Evolutionary conservation across 2,113 vertebrate genomes (phyloP).

Genomic region (Micromys minutus): DNA sequence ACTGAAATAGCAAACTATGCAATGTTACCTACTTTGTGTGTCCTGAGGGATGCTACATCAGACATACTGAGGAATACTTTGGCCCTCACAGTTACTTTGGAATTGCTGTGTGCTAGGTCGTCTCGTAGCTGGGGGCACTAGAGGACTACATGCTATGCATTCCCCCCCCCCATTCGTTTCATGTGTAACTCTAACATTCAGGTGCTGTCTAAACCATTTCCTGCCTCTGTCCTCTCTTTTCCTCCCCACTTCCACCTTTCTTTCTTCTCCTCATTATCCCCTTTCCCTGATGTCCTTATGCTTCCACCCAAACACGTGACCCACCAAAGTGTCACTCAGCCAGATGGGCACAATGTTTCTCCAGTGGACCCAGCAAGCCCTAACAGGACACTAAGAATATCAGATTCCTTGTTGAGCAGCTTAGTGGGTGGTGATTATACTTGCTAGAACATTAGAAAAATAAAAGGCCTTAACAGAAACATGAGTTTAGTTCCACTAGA

Average conservation of each 20-base stretch:
- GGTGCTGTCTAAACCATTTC: slow-evolving; percentile 1
- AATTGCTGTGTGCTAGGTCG: neutral
- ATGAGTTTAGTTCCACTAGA: slow-evolving; percentile 10
- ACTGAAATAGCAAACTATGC: neutral
- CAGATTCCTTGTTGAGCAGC: neutral
- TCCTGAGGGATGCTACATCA: neutral
- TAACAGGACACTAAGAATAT: neutral
- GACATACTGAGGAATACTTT: slow-evolving; percentile 32
- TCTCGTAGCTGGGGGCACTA: neutral
- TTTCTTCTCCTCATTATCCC: neutral
- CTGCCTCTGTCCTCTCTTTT: neutral
- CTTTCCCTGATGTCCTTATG: neutral
- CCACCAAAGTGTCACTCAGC: neutral
- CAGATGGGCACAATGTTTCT: neutral
- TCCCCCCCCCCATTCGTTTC: no score
- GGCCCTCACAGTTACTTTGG: slow-evolving; percentile 5
- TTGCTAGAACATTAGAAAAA: slow-evolving; percentile 15
- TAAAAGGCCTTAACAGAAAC: neutral
- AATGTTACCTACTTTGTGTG: slow-evolving; percentile 1
- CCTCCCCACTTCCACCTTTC: neutral
- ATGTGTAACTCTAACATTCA: neutral
- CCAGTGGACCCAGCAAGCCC: neutral
- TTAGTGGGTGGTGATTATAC: neutral
- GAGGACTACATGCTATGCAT: no score
- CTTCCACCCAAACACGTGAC: neutral